Evolutionary conservation across 1,140 invertebrate genomes (phyloP), one percentile per base, ranked within the genome.

Genomic region (Potamilus streckersoni): DNA sequence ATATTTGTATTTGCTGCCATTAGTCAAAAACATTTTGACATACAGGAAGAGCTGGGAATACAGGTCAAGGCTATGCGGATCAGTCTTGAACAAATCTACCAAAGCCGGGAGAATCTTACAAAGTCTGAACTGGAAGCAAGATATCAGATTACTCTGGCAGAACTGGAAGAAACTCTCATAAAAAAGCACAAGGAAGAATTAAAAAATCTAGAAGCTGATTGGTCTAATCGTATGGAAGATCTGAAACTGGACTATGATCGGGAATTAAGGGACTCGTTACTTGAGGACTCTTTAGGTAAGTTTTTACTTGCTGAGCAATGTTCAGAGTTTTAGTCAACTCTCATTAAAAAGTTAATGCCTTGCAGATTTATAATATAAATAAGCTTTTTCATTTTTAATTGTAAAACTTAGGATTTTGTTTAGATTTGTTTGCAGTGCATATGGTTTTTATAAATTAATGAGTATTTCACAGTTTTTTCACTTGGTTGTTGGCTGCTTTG

Each of bases 1-100:
- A 31, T 31, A 31, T 3, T 31, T 31, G 27, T 0, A 49, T 8
- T 49, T 49, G 38, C 38, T 49, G 38, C 6, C 6, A 49, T 49
- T 49, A 49, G 38, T 49, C 38, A 49, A 49, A 8, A 49, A 11
- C 4, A 49, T 0, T 49, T 49, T 49, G 38, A 49, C 5, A 1
- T 49, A 49, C 62, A 88, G 87, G 80, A 83, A 61, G 85, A 88
- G 23, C 61, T 83, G 4, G 80, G 84, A 38, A 76, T 83, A 17
- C 83, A 87, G 74, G 73, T 87, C 57, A 80, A 83, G 63, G 82
- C 83, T 11, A 80, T 87, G 80, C 74, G 78, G 31, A 49, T 83
- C 71, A 83, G 85, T 14, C 64, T 86, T 68, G 86, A 88, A 70
- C 84, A 86, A 76, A 76, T 87, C 12, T 83, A 88, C 75, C 73